phyloP scores from a whole-genome alignment of 2,797 vertebrate species.

The Lemur catta region DNA sequence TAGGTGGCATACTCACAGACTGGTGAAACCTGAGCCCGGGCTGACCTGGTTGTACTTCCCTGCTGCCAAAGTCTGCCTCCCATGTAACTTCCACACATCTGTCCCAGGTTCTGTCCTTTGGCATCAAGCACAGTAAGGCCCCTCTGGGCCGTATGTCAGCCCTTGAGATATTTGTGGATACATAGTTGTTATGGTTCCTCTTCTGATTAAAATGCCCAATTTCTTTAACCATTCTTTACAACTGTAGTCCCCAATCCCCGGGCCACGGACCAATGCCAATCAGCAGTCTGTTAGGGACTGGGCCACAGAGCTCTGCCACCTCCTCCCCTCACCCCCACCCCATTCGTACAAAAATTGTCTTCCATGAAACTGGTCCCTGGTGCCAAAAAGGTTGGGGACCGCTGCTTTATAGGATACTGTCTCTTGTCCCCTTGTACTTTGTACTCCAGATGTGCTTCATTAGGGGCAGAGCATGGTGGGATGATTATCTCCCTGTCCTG shows the following conservation, averaged over 20 bases:
- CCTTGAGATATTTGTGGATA: neutral
- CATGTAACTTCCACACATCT: neutral
- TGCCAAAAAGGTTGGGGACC: no score
- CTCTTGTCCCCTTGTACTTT: neutral
- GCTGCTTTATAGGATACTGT: neutral
- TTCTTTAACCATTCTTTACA: neutral
- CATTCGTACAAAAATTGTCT: no score
- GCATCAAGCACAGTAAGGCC: neutral
- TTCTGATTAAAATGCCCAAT: neutral
- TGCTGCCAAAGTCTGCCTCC: neutral
- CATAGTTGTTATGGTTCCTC: neutral
- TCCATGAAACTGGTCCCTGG: no score
- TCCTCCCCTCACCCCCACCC: no score
- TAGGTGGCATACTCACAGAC: neutral
- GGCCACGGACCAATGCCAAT: no score
- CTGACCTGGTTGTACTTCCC: neutral
- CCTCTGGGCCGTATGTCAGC: neutral
- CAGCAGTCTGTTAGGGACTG: no score
- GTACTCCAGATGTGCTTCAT: conserved; percentile 19
- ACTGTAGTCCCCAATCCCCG: no score
- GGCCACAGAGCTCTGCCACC: no score
- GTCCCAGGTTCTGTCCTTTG: neutral
- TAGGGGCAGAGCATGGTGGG: neutral
- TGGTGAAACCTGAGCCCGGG: neutral
- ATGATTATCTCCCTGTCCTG: conserved; percentile 25